Evolutionary conservation across 2,888 invertebrate species (phyloP), one percentile per base, ranked within the genome.

Genomic region (Unio delphinus): DNA sequence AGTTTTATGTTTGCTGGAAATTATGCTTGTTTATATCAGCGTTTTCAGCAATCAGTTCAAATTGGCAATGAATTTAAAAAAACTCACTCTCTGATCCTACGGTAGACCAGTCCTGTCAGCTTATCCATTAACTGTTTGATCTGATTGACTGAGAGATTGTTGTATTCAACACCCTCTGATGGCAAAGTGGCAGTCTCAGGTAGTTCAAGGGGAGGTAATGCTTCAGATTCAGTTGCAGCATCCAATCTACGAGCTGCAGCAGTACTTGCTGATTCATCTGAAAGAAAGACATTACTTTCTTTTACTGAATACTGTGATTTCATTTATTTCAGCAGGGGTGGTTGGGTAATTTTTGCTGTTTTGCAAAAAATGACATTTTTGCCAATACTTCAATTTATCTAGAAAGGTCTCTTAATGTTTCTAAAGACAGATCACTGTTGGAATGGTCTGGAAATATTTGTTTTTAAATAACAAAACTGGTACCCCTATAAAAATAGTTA

Each of bases 121-220:
- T 78, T 80, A 66, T 87, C 87, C 75, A 87, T 85, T 55, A 87
- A 72, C 68, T 86, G 81, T 75, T 86, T 86, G 67, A 89, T 80
- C 60, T 82, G 81, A 73, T 86, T 82, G 61, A 79, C 82, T 55
- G 86, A 76, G 64, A 89, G 73, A 67, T 80, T 82, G 55, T 79
- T 74, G 68, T 89, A 89, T 45, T 87, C 84, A 8, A 88, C 83
- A 1, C 86, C 88, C 55, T 83, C 85, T 56, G 86, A 80, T 55
- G 89, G 89, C 56, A 89, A 79, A 7, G 74, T 67, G 0, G 83
- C 78, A 28, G 84, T 83, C 66, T 84, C 86, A 7, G 88, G 87
- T 15, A 87, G 72, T 61, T 86, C 86, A 59, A 86, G 74, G 68
- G 84, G 76, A 64, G 86, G 86, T 68, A 84, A 79, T 61, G 82